Evolutionary conservation across 1,140 invertebrate genomes (phyloP).

Genomic region (Micrasema minimum): DNA sequence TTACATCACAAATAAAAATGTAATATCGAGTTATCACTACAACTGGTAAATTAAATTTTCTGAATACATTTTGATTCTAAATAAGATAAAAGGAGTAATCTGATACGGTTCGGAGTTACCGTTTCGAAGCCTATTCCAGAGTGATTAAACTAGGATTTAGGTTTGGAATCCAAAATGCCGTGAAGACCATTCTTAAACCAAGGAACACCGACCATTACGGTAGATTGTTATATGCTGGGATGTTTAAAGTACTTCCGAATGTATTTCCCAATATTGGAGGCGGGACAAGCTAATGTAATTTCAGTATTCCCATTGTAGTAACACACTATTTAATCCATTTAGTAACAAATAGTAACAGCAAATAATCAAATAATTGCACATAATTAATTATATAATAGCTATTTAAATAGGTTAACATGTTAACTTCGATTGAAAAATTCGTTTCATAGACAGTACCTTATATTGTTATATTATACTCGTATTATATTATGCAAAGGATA

Average conservation of each 20-base stretch:
- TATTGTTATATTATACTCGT: no score
- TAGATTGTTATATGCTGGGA: slow-evolving; percentile 3
- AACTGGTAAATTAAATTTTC: no score
- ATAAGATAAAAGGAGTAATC: slow-evolving; percentile 2
- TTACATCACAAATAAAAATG: no score
- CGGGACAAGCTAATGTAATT: slow-evolving; percentile 33
- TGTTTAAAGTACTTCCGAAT: slow-evolving; percentile 27
- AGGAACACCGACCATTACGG: not conserved
- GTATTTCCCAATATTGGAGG: slow-evolving; percentile 19
- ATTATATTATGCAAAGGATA: no score
- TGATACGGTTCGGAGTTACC: slow-evolving; percentile 20
- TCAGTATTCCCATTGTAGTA: not conserved
- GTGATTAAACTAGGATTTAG: slow-evolving; percentile 32
- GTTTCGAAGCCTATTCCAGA: slow-evolving; percentile 16
- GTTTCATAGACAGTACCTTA: no score
- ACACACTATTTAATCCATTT: slow-evolving; percentile 31
- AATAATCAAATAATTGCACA: no score
- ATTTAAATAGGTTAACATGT: no score
- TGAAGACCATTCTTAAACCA: slow-evolving; percentile 20
- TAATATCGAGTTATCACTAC: no score
- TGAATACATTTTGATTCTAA: no score
- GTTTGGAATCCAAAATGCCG: slow-evolving; percentile 23
- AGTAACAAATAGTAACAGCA: no score
- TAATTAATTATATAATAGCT: no score
- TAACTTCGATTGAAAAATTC: no score